A percentile compares a stretch with the other conserved stretches of the same genome.
Conservation (phyloP, 1,140 invertebrate species). For the Anoplolepis gracilipes region DNA sequence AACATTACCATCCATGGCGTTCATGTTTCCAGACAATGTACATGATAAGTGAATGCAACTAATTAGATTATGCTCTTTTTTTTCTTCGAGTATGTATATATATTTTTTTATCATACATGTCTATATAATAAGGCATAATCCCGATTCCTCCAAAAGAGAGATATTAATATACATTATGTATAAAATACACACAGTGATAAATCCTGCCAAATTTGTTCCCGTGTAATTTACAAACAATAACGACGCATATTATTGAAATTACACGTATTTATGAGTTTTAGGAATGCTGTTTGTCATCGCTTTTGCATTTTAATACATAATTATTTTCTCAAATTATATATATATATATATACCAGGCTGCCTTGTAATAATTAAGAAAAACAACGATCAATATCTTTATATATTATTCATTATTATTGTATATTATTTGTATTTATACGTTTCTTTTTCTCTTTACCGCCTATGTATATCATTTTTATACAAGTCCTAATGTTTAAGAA, state of each 20-base stretch:
- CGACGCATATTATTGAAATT: constrained; percentile 32
- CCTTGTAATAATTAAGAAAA: constrained; percentile 36
- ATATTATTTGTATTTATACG: constrained; percentile 38
- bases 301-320: background rate
- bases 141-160: constrained; percentile 56
- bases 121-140: constrained; percentile 71
- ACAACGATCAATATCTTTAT: constrained; percentile 16
- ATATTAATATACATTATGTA: constrained; percentile 70
- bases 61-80: constrained; percentile 40
- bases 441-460: background rate
- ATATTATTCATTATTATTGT: constrained; percentile 57
- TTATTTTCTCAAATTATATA: constrained; percentile 21
- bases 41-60: constrained; percentile 7
- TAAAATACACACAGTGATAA: constrained; percentile 65
- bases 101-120: constrained; percentile 66
- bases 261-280: constrained; percentile 24
- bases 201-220: constrained; percentile 68
- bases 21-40: constrained; percentile 28
- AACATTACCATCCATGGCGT: background rate
- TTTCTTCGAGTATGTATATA: constrained; percentile 52
- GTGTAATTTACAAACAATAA: constrained; percentile 57
- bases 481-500: constrained; percentile 15
- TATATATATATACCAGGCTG: background rate
- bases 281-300: constrained; percentile 38
- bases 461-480: constrained; percentile 25